Conservation (phyloP, 2,888 invertebrate genomes). For the Phymatocera aterrima region DNA sequence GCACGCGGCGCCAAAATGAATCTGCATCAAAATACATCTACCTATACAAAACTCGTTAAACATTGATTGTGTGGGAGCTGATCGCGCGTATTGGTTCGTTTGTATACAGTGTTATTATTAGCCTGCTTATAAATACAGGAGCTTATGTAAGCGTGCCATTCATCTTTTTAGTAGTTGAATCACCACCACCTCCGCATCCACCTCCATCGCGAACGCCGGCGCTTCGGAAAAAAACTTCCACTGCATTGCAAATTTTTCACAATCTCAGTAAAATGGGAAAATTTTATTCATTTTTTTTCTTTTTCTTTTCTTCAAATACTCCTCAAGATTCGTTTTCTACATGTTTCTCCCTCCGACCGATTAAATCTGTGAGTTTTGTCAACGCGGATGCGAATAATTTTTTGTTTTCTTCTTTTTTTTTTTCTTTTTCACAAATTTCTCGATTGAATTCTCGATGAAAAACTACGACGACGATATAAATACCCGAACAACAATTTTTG, state of each 20-base stretch:
- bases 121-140: constrained; percentile 55
- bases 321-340: too few relatives aligned
- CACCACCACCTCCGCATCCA: too few relatives aligned
- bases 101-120: constrained; percentile 51
- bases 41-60: constrained; percentile 13
- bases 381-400: too few relatives aligned
- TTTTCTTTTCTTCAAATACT: too few relatives aligned
- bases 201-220: not conserved
- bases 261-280: too few relatives aligned
- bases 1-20: not conserved
- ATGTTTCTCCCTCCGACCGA: too few relatives aligned
- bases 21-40: not conserved
- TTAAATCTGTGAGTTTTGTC: too few relatives aligned
- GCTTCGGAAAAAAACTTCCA: constrained; percentile 3
- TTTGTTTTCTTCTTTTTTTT: not conserved
- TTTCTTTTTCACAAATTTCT: not conserved
- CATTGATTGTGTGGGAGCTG: constrained; percentile 8
- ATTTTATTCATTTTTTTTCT: not conserved
- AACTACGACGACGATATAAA: not conserved
- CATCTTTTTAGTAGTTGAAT: constrained; percentile 52
- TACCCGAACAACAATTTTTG: not conserved
- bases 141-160: constrained; percentile 57
- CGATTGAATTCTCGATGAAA: not conserved
- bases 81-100: not conserved
- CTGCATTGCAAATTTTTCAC: constrained; percentile 7